Percentiles rank a stretch among this genome's conserved stretches.
These are phyloP conservation scores for Panurus biarmicus DNA, from an alignment of 2,113 vertebrate genomes.

Conservation along the genomic window DNA sequence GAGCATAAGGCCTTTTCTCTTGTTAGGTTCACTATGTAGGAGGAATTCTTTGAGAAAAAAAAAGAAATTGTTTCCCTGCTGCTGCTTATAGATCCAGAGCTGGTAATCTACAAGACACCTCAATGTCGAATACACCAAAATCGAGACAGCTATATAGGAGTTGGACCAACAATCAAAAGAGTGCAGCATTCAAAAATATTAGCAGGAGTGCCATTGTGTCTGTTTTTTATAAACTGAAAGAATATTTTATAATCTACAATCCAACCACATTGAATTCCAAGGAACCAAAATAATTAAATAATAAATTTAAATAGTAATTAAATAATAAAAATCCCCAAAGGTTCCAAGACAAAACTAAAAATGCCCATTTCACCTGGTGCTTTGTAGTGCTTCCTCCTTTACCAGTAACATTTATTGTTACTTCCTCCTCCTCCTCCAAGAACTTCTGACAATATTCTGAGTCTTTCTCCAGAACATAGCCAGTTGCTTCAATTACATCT, in stretches of 20 bases:
- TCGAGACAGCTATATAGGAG: not conserved
- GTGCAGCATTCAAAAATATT: not conserved
- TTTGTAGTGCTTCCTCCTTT: constrained; percentile 83
- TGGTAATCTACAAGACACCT: not conserved
- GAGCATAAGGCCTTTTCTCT: not conserved
- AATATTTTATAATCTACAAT: not conserved
- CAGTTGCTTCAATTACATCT: constrained; percentile 92
- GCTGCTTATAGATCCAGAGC: not conserved
- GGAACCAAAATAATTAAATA: not conserved
- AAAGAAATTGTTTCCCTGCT: not conserved
- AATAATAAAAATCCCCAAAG: not conserved
- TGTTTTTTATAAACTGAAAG: not conserved
- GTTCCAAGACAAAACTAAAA: not conserved
- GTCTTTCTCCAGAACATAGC: constrained; percentile 89
- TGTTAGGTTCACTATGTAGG: not conserved
- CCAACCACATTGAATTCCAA: not conserved
- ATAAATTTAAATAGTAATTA: not conserved
- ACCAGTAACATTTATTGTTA: constrained; percentile 79
- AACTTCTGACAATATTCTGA: constrained; percentile 94
- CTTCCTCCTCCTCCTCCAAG: constrained; percentile 92
- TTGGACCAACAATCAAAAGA: not conserved
- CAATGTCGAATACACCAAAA: not conserved
- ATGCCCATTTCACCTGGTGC: constrained; percentile 71
- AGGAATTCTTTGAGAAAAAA: not conserved
- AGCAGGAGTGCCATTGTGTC: not conserved